These are phyloP conservation scores for Silurus meridionalis DNA, from an alignment of 2,113 vertebrate species.

Conservation along the genomic window DNA sequence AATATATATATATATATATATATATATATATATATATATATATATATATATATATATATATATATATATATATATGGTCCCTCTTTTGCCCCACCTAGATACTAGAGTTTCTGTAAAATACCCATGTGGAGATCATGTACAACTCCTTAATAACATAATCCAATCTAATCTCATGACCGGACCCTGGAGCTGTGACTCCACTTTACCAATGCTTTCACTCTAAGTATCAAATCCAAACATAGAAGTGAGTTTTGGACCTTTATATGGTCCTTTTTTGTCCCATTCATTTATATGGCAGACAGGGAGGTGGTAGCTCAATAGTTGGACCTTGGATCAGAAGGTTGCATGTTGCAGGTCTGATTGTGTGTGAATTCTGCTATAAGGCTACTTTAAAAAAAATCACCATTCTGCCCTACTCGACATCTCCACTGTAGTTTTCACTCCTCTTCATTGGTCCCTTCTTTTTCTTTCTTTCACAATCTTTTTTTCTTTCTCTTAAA, in stretches of 20 bases:
- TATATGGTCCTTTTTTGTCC: neutral
- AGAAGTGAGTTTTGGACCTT: neutral
- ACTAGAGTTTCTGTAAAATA: neutral
- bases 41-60: too few relatives aligned
- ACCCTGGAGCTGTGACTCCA: neutral
- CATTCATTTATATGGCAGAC: too few relatives aligned
- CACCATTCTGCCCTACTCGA: neutral
- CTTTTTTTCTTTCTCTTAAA: constrained; percentile 7
- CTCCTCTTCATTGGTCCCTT: neutral
- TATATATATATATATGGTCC: too few relatives aligned
- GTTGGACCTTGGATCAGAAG: too few relatives aligned
- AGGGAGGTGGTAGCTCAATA: too few relatives aligned
- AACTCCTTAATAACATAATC: neutral
- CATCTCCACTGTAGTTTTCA: neutral
- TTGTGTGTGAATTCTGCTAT: constrained; percentile 20
- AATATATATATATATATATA: too few relatives aligned
- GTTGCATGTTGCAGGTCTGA: neutral
- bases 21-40: too few relatives aligned
- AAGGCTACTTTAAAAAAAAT: neutral
- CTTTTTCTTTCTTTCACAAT: neutral
- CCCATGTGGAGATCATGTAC: neutral
- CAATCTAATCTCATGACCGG: neutral
- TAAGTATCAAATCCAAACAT: neutral
- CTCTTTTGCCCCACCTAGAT: neutral
- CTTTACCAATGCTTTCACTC: neutral